Percentiles rank a stretch among this genome's conserved stretches.
Evolutionary conservation across 1,140 invertebrate species (phyloP).

Genomic region (Dufourea novaeangliae): DNA sequence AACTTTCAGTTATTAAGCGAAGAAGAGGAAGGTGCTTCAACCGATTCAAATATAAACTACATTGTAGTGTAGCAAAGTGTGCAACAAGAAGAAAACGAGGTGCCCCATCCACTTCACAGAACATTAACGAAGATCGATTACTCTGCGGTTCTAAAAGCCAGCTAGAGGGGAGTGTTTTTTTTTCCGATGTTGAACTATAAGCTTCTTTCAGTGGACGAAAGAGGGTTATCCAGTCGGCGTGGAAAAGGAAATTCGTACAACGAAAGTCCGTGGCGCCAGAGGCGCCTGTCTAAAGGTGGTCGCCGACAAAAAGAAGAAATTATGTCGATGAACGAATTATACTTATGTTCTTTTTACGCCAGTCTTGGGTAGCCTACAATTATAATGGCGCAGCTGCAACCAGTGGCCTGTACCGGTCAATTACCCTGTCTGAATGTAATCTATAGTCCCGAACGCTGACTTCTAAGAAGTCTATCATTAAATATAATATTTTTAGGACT

Average conservation of each 20-base stretch:
- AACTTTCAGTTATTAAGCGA: no score
- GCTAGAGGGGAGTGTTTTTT: conserved; percentile 35
- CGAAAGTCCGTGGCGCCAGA: conserved; percentile 3
- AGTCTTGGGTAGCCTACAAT: conserved; percentile 64
- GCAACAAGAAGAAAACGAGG: conserved; percentile 35
- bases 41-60: conserved; percentile 47
- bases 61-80: conserved; percentile 29
- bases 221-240: background rate
- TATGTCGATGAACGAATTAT: conserved; percentile 59
- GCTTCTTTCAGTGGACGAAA: background rate
- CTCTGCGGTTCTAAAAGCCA: conserved; percentile 15
- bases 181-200: background rate
- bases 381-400: conserved; percentile 70
- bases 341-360: conserved; percentile 54
- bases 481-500: conserved; percentile 70
- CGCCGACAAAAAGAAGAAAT: conserved; percentile 38
- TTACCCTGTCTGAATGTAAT: conserved; percentile 73
- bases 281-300: conserved; percentile 34
- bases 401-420: conserved; percentile 58
- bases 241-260: background rate
- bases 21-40: conserved; percentile 34
- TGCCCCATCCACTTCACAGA: conserved; percentile 21
- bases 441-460: conserved; percentile 62
- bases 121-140: conserved; percentile 56
- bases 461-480: conserved; percentile 70